phyloP scores from a whole-genome alignment of 2,797 vertebrate species.

The Brachymystax lenok region DNA sequence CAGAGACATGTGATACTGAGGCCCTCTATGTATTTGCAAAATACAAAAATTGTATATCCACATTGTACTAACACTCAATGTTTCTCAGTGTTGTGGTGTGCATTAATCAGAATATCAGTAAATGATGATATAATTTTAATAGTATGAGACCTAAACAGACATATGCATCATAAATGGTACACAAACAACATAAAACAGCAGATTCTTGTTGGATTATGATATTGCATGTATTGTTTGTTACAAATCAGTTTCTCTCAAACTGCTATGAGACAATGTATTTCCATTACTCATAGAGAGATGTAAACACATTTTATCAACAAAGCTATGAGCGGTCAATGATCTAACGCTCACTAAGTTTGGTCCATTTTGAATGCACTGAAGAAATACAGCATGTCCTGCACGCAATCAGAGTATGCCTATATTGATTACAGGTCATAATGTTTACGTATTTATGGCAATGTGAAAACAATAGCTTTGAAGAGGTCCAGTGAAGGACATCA shows the following conservation, averaged over 20 bases:
- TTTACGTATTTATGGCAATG: conserved; percentile 58
- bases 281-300: not conserved
- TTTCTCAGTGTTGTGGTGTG: not conserved
- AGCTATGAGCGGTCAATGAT: conserved; percentile 28
- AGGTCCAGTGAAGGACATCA: conserved; percentile 58
- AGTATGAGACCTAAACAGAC: not conserved
- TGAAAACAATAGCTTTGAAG: conserved; percentile 74
- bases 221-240: not conserved
- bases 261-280: conserved; percentile 27
- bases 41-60: not conserved
- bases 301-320: conserved; percentile 39
- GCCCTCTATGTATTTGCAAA: not conserved
- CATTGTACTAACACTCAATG: not conserved
- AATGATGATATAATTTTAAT: not conserved
- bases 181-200: not conserved
- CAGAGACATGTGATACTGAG: not conserved
- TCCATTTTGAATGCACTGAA: conserved; percentile 33
- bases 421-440: conserved; percentile 61
- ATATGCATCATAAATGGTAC: not conserved
- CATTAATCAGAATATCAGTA: conserved; percentile 41
- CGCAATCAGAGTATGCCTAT: conserved; percentile 53
- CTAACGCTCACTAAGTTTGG: conserved; percentile 24
- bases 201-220: not conserved
- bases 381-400: conserved; percentile 36
- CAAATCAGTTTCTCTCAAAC: conserved; percentile 26